Evolutionary conservation across 2,113 vertebrate genomes (phyloP).

Genomic region (Salvelinus sp.): DNA sequence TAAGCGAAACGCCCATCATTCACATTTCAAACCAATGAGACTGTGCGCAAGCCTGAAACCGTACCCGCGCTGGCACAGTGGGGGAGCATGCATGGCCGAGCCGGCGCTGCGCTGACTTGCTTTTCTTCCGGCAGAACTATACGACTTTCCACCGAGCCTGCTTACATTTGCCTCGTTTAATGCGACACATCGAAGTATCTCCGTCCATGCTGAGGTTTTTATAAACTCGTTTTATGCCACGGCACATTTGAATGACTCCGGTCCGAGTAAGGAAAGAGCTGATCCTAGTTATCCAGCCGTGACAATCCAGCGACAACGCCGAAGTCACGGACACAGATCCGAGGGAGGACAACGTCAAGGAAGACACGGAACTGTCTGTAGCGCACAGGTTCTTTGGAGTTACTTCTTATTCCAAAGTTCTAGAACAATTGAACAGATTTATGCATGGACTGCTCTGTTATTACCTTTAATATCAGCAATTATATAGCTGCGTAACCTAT

Average conservation of each 20-base stretch:
- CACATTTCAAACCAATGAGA: conserved; percentile 64
- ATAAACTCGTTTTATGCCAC: background rate
- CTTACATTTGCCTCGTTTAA: background rate
- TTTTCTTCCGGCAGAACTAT: conserved; percentile 26
- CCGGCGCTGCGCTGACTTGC: conserved; percentile 38
- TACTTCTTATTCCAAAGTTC: background rate
- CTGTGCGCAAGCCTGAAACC: conserved; percentile 45
- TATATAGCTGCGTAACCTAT: background rate
- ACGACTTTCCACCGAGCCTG: conserved; percentile 23
- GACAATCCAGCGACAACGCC: conserved; percentile 26
- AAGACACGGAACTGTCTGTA: background rate
- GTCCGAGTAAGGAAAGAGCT: background rate
- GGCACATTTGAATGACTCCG: background rate
- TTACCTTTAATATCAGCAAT: background rate
- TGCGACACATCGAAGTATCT: conserved; percentile 18
- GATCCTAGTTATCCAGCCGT: background rate
- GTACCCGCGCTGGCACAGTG: conserved; percentile 40
- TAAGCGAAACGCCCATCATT: conserved; percentile 77
- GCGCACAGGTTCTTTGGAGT: background rate
- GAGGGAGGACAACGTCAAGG: conserved; percentile 1
- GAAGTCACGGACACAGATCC: conserved; percentile 1
- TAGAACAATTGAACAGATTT: background rate
- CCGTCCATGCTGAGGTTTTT: conserved; percentile 9
- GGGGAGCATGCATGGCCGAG: conserved; percentile 56
- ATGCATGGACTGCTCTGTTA: background rate